Conservation (phyloP, 2,113 vertebrate species). For the Nycticebus coucang region DNA sequence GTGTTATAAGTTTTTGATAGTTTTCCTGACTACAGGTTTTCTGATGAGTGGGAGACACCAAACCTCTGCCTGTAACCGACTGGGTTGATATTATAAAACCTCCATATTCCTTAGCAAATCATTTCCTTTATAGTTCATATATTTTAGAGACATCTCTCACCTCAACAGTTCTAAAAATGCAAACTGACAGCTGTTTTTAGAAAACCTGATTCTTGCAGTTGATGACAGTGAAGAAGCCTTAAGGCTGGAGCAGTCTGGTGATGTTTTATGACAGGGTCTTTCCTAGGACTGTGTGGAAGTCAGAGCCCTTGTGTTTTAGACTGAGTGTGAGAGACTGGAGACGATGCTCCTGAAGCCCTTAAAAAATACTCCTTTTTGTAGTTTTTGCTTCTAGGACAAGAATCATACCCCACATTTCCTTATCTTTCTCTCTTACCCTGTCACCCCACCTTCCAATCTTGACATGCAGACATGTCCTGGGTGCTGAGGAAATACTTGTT, state of each 20-base stretch:
- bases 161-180: not conserved
- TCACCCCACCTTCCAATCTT: not conserved
- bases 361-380: not conserved
- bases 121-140: not conserved
- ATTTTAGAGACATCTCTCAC: not conserved
- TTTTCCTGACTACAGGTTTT: not conserved
- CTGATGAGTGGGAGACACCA: not conserved
- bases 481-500: not conserved
- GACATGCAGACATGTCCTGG: not conserved
- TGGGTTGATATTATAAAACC: not conserved
- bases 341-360: not conserved
- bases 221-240: not conserved
- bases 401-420: not conserved
- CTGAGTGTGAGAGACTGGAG: not conserved
- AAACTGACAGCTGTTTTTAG: constrained; percentile 33
- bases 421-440: not conserved
- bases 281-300: not conserved
- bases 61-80: not conserved
- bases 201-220: not conserved
- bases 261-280: not conserved
- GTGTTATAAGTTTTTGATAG: not conserved
- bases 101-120: constrained; percentile 10
- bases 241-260: not conserved
- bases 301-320: not conserved
- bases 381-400: not conserved